Percentiles rank a stretch among this genome's conserved stretches.
Conservation (phyloP, 2,888 invertebrate species). For the Bruchidius siliquastri region DNA sequence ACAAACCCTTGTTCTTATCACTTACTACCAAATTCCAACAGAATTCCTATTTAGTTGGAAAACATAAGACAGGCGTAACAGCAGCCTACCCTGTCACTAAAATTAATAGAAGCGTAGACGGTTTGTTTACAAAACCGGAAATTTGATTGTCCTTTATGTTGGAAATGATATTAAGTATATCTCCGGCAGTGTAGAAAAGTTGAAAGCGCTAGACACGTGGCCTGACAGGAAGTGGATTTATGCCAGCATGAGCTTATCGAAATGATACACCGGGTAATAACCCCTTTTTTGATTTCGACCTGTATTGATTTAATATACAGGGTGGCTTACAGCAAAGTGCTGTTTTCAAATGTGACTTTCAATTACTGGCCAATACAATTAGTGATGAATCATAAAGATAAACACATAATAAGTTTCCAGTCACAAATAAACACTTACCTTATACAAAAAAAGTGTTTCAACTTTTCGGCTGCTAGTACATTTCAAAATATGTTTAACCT, state of each 20-base stretch:
- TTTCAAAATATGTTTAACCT: too few relatives aligned
- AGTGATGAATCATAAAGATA: too few relatives aligned
- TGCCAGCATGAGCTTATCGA: background rate
- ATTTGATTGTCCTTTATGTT: conserved; percentile 34
- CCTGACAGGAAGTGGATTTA: background rate
- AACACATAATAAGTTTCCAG: too few relatives aligned
- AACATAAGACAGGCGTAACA: background rate
- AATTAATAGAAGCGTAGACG: background rate
- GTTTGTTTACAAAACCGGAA: conserved; percentile 36
- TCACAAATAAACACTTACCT: too few relatives aligned
- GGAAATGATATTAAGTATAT: conserved; percentile 16
- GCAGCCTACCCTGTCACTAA: background rate
- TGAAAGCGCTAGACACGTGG: background rate
- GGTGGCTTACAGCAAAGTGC: too few relatives aligned
- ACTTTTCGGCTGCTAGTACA: too few relatives aligned
- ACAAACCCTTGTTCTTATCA: background rate
- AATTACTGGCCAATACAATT: too few relatives aligned
- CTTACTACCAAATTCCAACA: background rate
- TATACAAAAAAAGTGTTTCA: too few relatives aligned
- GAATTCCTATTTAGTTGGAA: background rate
- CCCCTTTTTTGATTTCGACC: conserved; percentile 6
- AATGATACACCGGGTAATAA: background rate
- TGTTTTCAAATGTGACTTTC: too few relatives aligned
- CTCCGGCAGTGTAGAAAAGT: background rate
- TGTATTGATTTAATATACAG: background rate